Evolutionary conservation across 2,113 vertebrate genomes (phyloP).

Genomic region (Embiotoca jacksoni): DNA sequence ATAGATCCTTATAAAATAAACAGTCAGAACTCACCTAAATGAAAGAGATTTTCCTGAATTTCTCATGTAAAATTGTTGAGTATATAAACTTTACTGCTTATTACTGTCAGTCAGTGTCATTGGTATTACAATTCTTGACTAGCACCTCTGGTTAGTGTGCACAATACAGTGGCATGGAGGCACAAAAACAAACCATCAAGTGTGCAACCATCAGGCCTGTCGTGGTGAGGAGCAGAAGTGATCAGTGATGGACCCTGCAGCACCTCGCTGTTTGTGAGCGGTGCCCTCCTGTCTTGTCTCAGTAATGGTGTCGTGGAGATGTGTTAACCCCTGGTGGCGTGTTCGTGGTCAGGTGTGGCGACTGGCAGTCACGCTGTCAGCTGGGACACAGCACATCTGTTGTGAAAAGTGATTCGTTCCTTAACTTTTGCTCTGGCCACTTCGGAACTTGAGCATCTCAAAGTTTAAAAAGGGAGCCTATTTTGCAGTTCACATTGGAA

Average conservation of each 20-base stretch:
- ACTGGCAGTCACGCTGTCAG: constrained; percentile 10
- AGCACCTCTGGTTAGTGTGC: constrained; percentile 1
- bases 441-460: no score
- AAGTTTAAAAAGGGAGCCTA: no score
- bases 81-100: not conserved
- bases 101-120: constrained; percentile 7
- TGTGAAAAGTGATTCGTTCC: constrained; percentile 13
- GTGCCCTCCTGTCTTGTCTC: constrained; percentile 32
- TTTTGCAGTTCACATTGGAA: no score
- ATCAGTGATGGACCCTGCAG: constrained; percentile 41
- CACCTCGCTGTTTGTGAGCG: constrained; percentile 20
- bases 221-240: constrained; percentile 30
- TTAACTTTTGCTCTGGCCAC: not conserved
- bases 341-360: constrained; percentile 22
- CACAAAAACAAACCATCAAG: constrained; percentile 39
- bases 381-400: not conserved
- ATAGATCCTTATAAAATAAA: not conserved
- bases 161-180: not conserved
- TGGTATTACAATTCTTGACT: not conserved
- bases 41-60: not conserved
- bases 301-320: constrained; percentile 28
- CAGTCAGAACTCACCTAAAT: not conserved
- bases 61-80: not conserved
- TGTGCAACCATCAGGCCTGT: constrained; percentile 27
- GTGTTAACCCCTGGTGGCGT: constrained; percentile 32